Evolutionary conservation across 2,888 invertebrate species (phyloP).

Genomic region (Rhyacophila evoluta): DNA sequence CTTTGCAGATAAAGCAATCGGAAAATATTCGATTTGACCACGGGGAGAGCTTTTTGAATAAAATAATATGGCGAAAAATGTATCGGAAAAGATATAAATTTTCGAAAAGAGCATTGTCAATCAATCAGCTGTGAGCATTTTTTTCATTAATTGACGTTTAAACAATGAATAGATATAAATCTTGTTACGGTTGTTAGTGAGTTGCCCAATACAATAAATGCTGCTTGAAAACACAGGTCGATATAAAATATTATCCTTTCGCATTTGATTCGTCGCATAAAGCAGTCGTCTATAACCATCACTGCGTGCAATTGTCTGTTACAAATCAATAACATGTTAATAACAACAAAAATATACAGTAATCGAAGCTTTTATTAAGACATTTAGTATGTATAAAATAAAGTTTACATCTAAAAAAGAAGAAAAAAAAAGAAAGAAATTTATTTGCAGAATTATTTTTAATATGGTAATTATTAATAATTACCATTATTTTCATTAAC

Average conservation of each 20-base stretch:
- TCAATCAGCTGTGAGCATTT: constrained; percentile 53
- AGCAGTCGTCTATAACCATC: constrained; percentile 13
- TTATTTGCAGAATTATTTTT: too few relatives aligned
- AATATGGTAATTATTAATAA: too few relatives aligned
- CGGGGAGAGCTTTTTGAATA: constrained; percentile 46
- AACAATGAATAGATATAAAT: constrained; percentile 56
- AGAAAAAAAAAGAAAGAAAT: too few relatives aligned
- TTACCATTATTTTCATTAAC: too few relatives aligned
- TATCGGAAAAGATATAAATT: constrained; percentile 52
- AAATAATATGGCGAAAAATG: constrained; percentile 54
- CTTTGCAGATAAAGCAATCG: constrained; percentile 27
- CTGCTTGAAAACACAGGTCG: constrained; percentile 32
- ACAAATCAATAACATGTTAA: too few relatives aligned
- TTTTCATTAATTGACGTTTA: constrained; percentile 55
- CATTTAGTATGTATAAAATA: too few relatives aligned
- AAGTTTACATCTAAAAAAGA: too few relatives aligned
- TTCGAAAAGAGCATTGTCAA: constrained; percentile 53
- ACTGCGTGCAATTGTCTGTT: too few relatives aligned
- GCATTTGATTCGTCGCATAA: constrained; percentile 45
- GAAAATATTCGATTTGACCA: constrained; percentile 29
- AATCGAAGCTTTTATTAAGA: too few relatives aligned
- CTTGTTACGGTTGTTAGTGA: constrained; percentile 48
- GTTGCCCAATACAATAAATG: constrained; percentile 22
- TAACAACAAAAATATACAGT: too few relatives aligned
- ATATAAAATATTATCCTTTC: constrained; percentile 42